These are phyloP conservation scores for Acyrthosiphon pisum DNA, from an alignment of 1,140 invertebrate genomes.

Conservation along the genomic window DNA sequence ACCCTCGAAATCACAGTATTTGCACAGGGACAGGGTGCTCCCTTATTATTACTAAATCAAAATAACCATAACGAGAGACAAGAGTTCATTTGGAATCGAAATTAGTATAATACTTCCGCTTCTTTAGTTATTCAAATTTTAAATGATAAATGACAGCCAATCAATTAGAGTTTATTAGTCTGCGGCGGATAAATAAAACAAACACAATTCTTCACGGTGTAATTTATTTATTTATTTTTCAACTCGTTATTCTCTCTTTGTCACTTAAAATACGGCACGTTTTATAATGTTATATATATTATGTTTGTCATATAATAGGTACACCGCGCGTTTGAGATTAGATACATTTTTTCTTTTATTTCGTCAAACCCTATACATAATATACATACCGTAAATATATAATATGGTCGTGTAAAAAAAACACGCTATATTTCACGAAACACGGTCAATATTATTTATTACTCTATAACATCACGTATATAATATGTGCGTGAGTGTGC, in stretches of 20 bases:
- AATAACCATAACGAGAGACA: background rate
- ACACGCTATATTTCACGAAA: background rate
- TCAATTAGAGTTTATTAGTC: background rate
- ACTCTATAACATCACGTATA: background rate
- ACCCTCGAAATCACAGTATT: background rate
- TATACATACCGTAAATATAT: background rate
- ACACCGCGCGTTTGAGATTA: background rate
- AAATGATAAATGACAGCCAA: background rate
- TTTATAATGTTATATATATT: background rate
- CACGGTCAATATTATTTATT: conserved; percentile 6
- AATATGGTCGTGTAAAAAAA: background rate
- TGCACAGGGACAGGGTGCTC: background rate
- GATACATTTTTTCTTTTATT: background rate
- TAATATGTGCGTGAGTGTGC: background rate
- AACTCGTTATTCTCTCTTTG: conserved; percentile 6
- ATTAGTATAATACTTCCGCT: background rate
- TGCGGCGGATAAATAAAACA: background rate
- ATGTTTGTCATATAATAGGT: background rate
- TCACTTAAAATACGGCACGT: background rate
- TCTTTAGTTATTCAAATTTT: background rate
- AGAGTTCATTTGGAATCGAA: conserved; percentile 24
- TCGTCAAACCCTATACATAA: background rate
- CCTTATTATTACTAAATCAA: background rate
- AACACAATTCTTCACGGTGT: background rate
- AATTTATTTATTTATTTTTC: conserved; percentile 11